Evolutionary conservation across 2,797 vertebrate species (phyloP), one percentile per base, ranked within the genome.

Genomic region (Peromyscus attwateri): DNA sequence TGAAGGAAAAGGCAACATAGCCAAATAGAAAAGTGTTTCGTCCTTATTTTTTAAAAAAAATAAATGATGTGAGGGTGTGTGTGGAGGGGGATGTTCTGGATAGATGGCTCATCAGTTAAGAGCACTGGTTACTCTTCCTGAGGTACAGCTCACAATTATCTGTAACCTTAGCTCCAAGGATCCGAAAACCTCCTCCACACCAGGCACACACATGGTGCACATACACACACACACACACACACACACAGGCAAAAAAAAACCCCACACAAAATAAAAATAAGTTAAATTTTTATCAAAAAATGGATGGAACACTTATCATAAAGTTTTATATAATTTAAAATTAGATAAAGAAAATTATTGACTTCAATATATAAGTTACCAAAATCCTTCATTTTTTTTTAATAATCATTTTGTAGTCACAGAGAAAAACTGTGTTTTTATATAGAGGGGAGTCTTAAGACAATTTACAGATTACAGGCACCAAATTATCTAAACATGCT

Each of bases 331-430:
- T 68, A 90, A 79, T 93, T 94, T 40, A 95, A 94, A 75, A 34
- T 52, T 92, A 89, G 91, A 40, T 34, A 89, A 95, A 95, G 5
- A 96, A 88, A 96, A 93, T 64, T 77, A 88, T 85, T 75, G 92
- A n/a, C 34, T 95, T 37, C 40, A 60, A 60, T 80, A 13, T 60
- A 1, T 68, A 88, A 95, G 83, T 70, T 92, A 90, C 10, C 90
- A 10, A 62, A 89, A 77, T 93, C 12, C 6, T 64, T 95, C 49
- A 92, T 46, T 95, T 75, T 75, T 95, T 71, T 91, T 43, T 34
- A 95, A 57, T 76, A 83, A 88, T 55, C 70, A 92, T 70, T 93
- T 85, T 93, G 75, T n/a, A 89, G 70, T 76, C 62, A 84, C 7
- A 95, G 2, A 93, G 75, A 49, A 87, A 83, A 82, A 95, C 9